A percentile compares a stretch with the other conserved stretches of the same genome.
These are phyloP conservation scores for Linnaemya tessellans DNA, from an alignment of 2,888 invertebrate species.

Conservation along the genomic window DNA sequence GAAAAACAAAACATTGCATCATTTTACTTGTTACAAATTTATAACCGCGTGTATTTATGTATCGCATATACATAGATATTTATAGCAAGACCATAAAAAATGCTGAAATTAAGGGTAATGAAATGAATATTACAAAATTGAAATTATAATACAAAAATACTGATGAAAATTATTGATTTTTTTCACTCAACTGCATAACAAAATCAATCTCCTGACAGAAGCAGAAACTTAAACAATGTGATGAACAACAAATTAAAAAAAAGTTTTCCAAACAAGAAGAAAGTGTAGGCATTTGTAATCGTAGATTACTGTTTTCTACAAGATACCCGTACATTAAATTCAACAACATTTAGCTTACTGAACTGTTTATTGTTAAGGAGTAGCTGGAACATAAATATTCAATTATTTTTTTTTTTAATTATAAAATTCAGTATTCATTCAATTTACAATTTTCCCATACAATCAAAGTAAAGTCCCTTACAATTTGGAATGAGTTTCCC, in stretches of 20 bases:
- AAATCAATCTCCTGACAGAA: constrained; percentile 23
- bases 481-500: no score
- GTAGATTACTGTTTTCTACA: no score
- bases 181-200: constrained; percentile 28
- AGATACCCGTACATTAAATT: no score
- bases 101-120: not conserved
- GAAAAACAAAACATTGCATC: not conserved
- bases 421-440: no score
- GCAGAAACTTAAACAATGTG: not conserved
- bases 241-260: not conserved
- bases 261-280: not conserved
- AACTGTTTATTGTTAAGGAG: no score
- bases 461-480: no score
- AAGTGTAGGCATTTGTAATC: no score
- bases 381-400: no score
- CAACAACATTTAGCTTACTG: no score
- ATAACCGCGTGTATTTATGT: not conserved
- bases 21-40: not conserved
- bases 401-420: no score
- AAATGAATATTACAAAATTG: constrained; percentile 26
- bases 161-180: constrained; percentile 12
- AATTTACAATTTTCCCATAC: no score
- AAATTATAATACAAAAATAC: constrained; percentile 23
- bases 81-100: not conserved
- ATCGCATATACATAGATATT: no score